Base-by-base conservation (phyloP, 2,113 vertebrate genomes). In the Otocyon megalotis region DNA sequence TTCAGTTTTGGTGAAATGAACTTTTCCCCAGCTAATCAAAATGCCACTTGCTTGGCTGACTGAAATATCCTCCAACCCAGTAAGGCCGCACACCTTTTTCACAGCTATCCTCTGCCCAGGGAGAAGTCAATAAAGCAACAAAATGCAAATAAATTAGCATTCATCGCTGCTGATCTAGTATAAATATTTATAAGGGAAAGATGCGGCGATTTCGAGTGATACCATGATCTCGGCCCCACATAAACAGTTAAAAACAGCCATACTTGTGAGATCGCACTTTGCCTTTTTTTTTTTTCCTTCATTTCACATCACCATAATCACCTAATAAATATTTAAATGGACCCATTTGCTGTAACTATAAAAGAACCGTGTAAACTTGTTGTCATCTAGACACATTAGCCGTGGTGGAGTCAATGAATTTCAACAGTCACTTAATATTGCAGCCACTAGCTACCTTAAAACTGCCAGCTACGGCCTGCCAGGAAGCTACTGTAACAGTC, bases 311-410 rank as follows among this genome's bases (percentile, higher is more conserved):
- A 98, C 98, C 98, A 97, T 99, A 99, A 99, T 99, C 98, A 99
- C 99, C 99, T 99, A 99, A 99, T 99, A 99, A 99, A 99, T 99
- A 99, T 99, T 99, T 99, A 99, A 99, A 99, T 98, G 98, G 98
- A 98, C 98, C 98, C 98, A 98, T 99, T 99, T 99, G 98, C 99
- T 99, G 98, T 98, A 99, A 99, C 99, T 99, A 98, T 99, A 99
- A 99, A 98, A 98, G 98, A 99, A 98, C 98, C 98, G 98, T 99
- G 99, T 99, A 99, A 99, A 98, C 99, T 98, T 99, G 98, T 99
- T 99, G 99, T 99, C 99, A 99, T 99, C 99, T 99, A 98, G 98
- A 99, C 99, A 98, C 99, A 99, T 99, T 99, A 99, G 99, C 98
- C 97, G 98, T 98, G 98, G 98, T 98, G 98, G 98, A 99, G 99